Conservation (phyloP, 2,888 invertebrate species). For the Eupeodes luniger region DNA sequence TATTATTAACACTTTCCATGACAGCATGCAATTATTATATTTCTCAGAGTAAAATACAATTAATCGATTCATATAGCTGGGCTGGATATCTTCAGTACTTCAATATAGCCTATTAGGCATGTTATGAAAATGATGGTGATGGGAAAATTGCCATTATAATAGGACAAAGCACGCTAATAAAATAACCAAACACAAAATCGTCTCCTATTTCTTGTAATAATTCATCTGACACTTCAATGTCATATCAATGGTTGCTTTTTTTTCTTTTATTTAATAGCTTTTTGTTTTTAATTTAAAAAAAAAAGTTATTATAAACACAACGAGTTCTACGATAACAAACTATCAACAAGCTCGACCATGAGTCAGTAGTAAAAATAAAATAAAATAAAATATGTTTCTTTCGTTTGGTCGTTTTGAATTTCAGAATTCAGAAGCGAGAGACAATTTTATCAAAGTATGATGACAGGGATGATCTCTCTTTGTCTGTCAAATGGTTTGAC, state of each 20-base stretch:
- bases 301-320: constrained; percentile 33
- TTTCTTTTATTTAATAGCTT: constrained; percentile 23
- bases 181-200: constrained; percentile 34
- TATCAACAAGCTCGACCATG: neutral
- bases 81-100: constrained; percentile 25
- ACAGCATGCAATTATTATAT: constrained; percentile 53
- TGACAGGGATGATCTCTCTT: constrained; percentile 25
- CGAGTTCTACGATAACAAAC: neutral
- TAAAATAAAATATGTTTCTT: neutral
- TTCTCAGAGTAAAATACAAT: constrained; percentile 59
- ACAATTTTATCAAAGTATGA: constrained; percentile 33
- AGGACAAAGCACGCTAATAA: constrained; percentile 34
- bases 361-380: constrained; percentile 6
- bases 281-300: constrained; percentile 41
- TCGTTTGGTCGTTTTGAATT: neutral
- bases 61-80: constrained; percentile 57
- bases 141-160: constrained; percentile 50
- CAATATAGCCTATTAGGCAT: neutral
- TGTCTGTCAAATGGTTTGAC: constrained; percentile 46
- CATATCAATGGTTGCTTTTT: constrained; percentile 52
- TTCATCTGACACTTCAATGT: constrained; percentile 72
- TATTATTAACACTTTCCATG: constrained; percentile 54
- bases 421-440: constrained; percentile 23
- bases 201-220: constrained; percentile 61
- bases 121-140: neutral